Conservation (phyloP, 2,113 vertebrate genomes). For the Lepisosteus osseus region DNA sequence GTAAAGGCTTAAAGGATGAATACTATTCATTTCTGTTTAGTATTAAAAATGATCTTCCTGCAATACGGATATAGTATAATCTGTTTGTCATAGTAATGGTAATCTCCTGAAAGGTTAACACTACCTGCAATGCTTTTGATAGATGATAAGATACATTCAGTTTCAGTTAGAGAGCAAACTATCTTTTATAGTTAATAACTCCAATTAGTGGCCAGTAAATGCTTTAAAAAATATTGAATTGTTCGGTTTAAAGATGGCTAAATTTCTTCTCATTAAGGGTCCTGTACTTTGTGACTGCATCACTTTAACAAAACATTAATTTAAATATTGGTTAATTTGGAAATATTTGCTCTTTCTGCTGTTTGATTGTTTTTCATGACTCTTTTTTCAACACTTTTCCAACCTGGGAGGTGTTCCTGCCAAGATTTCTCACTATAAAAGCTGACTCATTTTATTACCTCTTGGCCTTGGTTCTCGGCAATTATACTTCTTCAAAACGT, state of each 20-base stretch:
- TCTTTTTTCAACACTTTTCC: no score
- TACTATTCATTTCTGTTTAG: slow-evolving; percentile 9
- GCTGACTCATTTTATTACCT: not conserved
- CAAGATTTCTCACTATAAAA: not conserved
- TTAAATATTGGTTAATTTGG: no score
- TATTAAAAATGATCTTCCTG: slow-evolving; percentile 13
- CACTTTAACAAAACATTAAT: no score
- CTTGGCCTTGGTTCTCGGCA: not conserved
- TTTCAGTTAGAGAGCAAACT: not conserved
- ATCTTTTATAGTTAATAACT: no score
- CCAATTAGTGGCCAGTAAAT: no score
- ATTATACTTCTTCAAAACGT: not conserved
- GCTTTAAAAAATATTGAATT: no score
- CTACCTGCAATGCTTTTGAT: slow-evolving; percentile 7
- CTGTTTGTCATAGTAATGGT: not conserved
- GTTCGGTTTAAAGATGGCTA: no score
- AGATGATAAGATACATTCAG: not conserved
- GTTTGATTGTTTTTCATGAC: no score
- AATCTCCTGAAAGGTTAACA: slow-evolving; percentile 9
- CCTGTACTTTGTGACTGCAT: no score
- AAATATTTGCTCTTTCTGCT: no score
- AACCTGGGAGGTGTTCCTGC: not conserved
- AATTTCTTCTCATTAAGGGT: no score
- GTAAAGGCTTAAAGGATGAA: not conserved
- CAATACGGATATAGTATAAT: not conserved